Evolutionary conservation across 2,888 invertebrate genomes (phyloP).

Genomic region (Clusia tigrina): DNA sequence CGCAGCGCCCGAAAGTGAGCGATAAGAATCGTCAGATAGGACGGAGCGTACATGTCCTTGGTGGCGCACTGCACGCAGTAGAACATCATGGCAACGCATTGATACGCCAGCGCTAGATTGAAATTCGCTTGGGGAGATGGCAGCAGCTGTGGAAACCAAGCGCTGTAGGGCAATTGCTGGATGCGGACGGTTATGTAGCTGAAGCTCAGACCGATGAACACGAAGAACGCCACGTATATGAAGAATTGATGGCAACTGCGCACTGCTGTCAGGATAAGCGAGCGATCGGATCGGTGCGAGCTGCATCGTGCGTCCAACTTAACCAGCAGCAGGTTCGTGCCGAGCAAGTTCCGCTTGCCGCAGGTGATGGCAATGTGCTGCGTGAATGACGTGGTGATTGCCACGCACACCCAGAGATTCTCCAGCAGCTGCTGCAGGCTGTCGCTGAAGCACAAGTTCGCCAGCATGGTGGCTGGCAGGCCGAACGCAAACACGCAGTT

Average conservation of each 20-base stretch:
- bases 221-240: constrained; percentile 26
- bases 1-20: constrained; percentile 38
- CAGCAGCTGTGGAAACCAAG: constrained; percentile 39
- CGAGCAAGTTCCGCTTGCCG: constrained; percentile 14
- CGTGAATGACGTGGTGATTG: constrained; percentile 27
- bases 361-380: constrained; percentile 34
- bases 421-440: constrained; percentile 29
- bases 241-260: constrained; percentile 30
- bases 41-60: constrained; percentile 38
- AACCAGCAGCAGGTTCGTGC: constrained; percentile 22
- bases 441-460: constrained; percentile 27
- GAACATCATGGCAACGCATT: constrained; percentile 22
- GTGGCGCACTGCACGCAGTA: constrained; percentile 33
- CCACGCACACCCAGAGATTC: constrained; percentile 35
- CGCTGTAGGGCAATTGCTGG: constrained; percentile 33
- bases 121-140: constrained; percentile 26
- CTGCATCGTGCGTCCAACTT: constrained; percentile 35
- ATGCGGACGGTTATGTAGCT: constrained; percentile 28
- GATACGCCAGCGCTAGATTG: constrained; percentile 30
- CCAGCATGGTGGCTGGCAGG: constrained; percentile 16
- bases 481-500: too few relatives aligned
- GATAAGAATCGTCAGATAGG: constrained; percentile 37
- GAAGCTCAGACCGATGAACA: too few relatives aligned
- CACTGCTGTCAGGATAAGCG: constrained; percentile 29
- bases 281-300: constrained; percentile 25